phyloP scores from a whole-genome alignment of 2,113 vertebrate species.

The Silurus asotus region DNA sequence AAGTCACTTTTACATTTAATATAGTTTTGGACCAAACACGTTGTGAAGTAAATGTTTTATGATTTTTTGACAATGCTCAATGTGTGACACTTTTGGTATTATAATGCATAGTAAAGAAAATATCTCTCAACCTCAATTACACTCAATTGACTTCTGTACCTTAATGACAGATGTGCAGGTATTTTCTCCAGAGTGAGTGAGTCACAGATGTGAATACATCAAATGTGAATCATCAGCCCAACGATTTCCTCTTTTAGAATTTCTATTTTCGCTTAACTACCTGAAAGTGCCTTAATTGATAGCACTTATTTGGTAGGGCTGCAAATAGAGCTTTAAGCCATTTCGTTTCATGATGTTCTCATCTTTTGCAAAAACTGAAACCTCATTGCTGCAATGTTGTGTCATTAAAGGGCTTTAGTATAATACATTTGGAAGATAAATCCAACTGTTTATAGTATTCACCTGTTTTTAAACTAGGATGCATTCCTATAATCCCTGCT shows the following conservation, averaged over 20 bases:
- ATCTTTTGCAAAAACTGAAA: background rate
- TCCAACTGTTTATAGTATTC: background rate
- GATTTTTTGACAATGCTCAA: background rate
- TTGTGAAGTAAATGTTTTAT: background rate
- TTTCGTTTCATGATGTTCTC: background rate
- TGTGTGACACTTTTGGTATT: background rate
- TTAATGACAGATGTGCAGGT: background rate
- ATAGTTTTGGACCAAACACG: background rate
- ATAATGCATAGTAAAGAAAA: background rate
- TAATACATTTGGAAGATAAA: background rate
- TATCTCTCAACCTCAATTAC: background rate
- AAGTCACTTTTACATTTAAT: background rate
- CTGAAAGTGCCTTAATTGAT: slow-evolving; percentile 6
- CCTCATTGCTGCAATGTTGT: background rate
- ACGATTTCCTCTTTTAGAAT: background rate
- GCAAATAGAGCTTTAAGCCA: background rate
- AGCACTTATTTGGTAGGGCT: background rate
- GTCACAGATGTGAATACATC: background rate
- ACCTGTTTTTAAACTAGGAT: background rate
- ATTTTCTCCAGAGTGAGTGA: background rate
- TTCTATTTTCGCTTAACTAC: slow-evolving; percentile 1
- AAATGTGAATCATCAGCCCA: background rate
- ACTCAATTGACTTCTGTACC: background rate
- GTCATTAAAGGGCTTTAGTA: background rate
- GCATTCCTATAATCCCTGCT: background rate